Evolutionary conservation across 2,888 invertebrate genomes (phyloP).

Genomic region (Salpingus planirostris): DNA sequence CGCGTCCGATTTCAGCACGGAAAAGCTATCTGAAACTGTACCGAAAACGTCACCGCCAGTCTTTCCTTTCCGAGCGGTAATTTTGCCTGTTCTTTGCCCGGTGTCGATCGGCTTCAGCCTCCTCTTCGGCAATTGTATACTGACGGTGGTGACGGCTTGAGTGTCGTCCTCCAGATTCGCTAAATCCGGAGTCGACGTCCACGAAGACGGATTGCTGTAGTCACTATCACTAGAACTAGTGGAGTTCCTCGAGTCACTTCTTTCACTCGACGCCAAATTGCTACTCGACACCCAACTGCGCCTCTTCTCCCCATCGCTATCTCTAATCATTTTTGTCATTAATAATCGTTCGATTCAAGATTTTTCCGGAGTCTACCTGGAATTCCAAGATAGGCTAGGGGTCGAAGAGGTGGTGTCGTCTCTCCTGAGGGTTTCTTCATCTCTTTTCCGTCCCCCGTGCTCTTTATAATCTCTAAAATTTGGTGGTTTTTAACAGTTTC

Average conservation of each 20-base stretch:
- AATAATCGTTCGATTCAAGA: background rate
- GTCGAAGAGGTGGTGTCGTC: slow-evolving; percentile 63
- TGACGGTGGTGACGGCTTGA: slow-evolving; percentile 56
- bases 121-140: slow-evolving; percentile 58
- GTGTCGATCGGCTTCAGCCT: slow-evolving; percentile 55
- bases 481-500: slow-evolving; percentile 4
- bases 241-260: slow-evolving; percentile 21
- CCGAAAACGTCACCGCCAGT: background rate
- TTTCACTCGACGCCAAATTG: slow-evolving; percentile 46
- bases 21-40: slow-evolving; percentile 34
- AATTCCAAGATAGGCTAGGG: slow-evolving; percentile 64
- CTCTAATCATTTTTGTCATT: slow-evolving; percentile 10
- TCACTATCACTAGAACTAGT: slow-evolving; percentile 22
- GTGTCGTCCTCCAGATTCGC: slow-evolving; percentile 53
- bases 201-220: slow-evolving; percentile 47
- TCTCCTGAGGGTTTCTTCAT: slow-evolving; percentile 48
- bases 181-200: slow-evolving; percentile 79
- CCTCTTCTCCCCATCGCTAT: slow-evolving; percentile 33
- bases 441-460: slow-evolving; percentile 67
- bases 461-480: slow-evolving; percentile 73
- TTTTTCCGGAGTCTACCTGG: slow-evolving; percentile 26
- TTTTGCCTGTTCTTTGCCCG: slow-evolving; percentile 39
- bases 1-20: slow-evolving; percentile 18
- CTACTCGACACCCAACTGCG: slow-evolving; percentile 72
- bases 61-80: background rate